Percentiles rank a stretch among this genome's conserved stretches.
Conservation (phyloP, 1,140 invertebrate species). For the Orussus abietinus region DNA sequence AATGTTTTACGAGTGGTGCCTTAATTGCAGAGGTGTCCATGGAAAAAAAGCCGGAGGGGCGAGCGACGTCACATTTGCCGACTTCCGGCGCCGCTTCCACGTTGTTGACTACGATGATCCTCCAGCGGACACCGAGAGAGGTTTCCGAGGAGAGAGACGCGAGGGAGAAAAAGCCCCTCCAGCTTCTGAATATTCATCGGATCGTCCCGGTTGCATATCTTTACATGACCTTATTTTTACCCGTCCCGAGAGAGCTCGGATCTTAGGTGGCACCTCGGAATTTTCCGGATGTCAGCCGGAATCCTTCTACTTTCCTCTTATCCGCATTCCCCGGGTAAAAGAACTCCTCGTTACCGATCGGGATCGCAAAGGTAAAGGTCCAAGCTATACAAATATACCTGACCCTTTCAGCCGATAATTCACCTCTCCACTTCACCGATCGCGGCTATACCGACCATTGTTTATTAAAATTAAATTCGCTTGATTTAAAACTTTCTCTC, state of each 20-base stretch:
- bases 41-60: slow-evolving; percentile 1
- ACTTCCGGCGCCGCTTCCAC: slow-evolving; percentile 25
- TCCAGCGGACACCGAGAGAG: slow-evolving; percentile 19
- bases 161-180: slow-evolving; percentile 33
- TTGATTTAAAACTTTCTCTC: too few relatives aligned
- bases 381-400: too few relatives aligned
- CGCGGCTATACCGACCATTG: too few relatives aligned
- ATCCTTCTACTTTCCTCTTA: slow-evolving; percentile 1
- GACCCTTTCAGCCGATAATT: too few relatives aligned
- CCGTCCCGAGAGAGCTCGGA: too few relatives aligned
- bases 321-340: too few relatives aligned
- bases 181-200: slow-evolving; percentile 51
- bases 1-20: too few relatives aligned
- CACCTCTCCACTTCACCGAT: too few relatives aligned
- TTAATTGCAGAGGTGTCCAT: background rate
- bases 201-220: slow-evolving; percentile 28
- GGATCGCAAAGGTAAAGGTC: too few relatives aligned
- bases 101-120: slow-evolving; percentile 42
- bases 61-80: slow-evolving; percentile 23
- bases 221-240: slow-evolving; percentile 42
- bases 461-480: too few relatives aligned
- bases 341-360: too few relatives aligned
- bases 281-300: slow-evolving; percentile 1
- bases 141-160: slow-evolving; percentile 14
- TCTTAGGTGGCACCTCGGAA: too few relatives aligned